Evolutionary conservation across 2,888 invertebrate genomes (phyloP), one percentile per base, ranked within the genome.

Genomic region (Spodoptera picta): DNA sequence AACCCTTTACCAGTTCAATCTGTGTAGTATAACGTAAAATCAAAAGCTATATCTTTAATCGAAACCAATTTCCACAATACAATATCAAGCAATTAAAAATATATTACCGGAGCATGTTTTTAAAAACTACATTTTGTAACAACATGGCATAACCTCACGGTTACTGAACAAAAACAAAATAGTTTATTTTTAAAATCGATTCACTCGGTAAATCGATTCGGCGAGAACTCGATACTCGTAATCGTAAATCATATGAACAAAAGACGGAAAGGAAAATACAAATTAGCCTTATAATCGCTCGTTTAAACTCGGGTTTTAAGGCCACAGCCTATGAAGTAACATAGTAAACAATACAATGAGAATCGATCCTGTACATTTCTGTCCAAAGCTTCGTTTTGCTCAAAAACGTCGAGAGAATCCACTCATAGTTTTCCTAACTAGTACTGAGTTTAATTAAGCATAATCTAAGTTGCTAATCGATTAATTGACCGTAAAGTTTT

Each of bases 211-310:
- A 89, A 86, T 86, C 86, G 90, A 88, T 85, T 86, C 81, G 79
- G 82, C 80, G 79, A 82, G 85, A 87, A 86, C 84, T 85, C 86
- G 89, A 88, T 87, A 85, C 87, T 83, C 81, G 84, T 80, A 85
- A 83, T 89, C 91, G 86, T 93, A 93, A 93, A 93, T 92, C 92
- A 92, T 78, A 79, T 75, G 88, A 93, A 93, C 92, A 93, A 93
- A 92, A 90, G 91, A 90, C 92, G 91, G 92, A 89, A 92, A 91
- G 86, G 85, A 84, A 88, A 90, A 90, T 90, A 92, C 92, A 92
- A 93, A 93, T 93, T 92, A 92, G 87, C 87, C 93, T 86, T 92
- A 90, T 92, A 92, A 92, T 92, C 87, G 90, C 75, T 84, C 81
- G 87, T 87, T 89, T 87, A 85, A 87, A 81, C 81, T 68, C 51